Conservation (phyloP, 2,797 vertebrate species). For the Psittacula echo region DNA sequence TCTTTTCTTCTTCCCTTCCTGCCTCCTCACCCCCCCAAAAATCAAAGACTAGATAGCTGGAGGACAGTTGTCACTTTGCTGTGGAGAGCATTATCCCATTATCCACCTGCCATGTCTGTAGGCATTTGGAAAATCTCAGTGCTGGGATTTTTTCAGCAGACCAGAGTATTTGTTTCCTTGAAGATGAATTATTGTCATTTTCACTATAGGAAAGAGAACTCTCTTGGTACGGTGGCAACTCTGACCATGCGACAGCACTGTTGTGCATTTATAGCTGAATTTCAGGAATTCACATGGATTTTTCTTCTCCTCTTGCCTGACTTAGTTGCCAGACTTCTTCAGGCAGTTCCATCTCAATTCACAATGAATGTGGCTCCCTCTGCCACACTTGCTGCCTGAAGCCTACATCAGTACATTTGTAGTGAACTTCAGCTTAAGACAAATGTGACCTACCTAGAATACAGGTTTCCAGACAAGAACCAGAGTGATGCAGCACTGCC, state of each 20-base stretch:
- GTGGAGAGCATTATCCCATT: neutral
- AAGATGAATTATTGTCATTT: neutral
- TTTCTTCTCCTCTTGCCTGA: neutral
- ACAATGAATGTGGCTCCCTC: neutral
- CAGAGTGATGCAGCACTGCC: neutral
- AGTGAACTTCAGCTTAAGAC: neutral
- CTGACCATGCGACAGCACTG: neutral
- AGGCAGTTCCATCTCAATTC: neutral
- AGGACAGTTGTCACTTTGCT: neutral
- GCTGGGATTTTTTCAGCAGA: neutral
- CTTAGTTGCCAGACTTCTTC: neutral
- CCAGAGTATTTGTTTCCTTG: neutral
- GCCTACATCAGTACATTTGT: neutral
- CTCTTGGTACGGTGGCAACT: neutral
- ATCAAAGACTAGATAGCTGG: neutral
- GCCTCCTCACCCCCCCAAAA: no score
- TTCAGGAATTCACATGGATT: neutral
- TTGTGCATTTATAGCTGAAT: neutral
- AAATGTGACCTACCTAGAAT: constrained; percentile 32
- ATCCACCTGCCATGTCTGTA: neutral
- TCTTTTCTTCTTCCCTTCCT: neutral
- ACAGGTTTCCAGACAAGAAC: neutral
- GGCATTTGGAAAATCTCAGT: neutral
- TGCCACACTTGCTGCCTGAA: neutral
- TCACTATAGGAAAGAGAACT: neutral